Base-by-base conservation (phyloP, 2,888 invertebrate genomes). In the Artemia sp. region DNA sequence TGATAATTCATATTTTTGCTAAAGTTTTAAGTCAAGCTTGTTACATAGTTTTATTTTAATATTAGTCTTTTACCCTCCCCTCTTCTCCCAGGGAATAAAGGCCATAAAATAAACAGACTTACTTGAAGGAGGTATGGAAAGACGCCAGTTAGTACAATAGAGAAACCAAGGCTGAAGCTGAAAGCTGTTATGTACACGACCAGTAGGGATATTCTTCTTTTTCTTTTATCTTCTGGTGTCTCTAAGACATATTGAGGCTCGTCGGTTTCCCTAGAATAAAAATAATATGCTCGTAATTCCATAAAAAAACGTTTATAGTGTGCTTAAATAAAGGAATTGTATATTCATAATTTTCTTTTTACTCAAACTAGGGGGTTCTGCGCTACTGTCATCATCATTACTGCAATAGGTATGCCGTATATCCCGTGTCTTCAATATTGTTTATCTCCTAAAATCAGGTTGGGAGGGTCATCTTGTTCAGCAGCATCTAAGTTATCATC, bases 41-140 rank as follows among this genome's bases (percentile, higher is more conserved):
- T 38, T 70, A 12, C 50, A 2, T 38, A 2, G 6, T 38, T 38
- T 38, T 38, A 38, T 5, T 38, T 38, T 38, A 38, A 5, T 38
- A 38, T 0, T 38, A 38, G 1, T 38, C 3, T 38, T 38, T 12
- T 0, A 14, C 12, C 12, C 12, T 38, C 70, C n/a, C 53, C 52
- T 19, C 66, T 50, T 6, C 38, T 38, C 38, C 6, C 38, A 19
- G 1, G 19, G 19, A 19, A 19, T 19, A 19, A 19, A 19, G 19
- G 38, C 3, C 38, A 38, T 66, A 67, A 68, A 67, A 70, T 53
- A 24, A n/a, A 53, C 51, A 14, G 19, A 74, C 74, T 78, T 80
- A 90, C 91, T 84, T 89, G 89, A 76, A 87, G 85, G 71, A 92
- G 83, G 78, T 89, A 92, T 2, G 91, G 91, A 89, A 89, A 92